Conservation (phyloP, 2,797 vertebrate species). For the Emys orbicularis region DNA sequence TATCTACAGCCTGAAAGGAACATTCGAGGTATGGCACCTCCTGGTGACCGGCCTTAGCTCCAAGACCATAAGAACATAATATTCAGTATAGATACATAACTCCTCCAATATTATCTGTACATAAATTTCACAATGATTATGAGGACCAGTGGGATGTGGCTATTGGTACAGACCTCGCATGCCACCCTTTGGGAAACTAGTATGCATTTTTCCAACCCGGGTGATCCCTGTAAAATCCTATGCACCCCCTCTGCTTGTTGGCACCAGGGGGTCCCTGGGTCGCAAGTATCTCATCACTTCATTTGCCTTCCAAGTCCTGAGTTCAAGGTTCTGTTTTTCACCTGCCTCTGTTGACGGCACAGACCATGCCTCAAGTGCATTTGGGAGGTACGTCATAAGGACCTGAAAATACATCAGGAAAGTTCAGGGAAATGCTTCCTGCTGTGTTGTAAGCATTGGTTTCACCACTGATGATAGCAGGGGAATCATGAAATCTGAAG, state of each 20-base stretch:
- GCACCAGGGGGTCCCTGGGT: neutral
- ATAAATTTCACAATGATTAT: neutral
- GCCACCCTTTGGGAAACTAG: neutral
- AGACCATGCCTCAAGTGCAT: constrained; percentile 16
- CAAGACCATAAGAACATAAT: neutral
- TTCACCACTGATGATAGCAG: neutral
- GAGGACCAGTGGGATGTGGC: neutral
- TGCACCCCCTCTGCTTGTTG: neutral
- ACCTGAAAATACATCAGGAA: constrained; percentile 31
- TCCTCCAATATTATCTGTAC: neutral
- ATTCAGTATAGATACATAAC: neutral
- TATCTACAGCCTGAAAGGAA: neutral
- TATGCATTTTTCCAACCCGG: neutral
- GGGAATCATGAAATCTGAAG: neutral
- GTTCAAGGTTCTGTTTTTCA: constrained; percentile 3
- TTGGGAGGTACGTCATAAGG: neutral
- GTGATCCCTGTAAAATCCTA: neutral
- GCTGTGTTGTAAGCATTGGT: constrained; percentile 23
- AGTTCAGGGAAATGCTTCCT: constrained; percentile 45
- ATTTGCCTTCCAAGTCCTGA: neutral
- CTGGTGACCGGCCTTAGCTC: neutral
- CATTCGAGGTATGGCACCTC: neutral
- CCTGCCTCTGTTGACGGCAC: constrained; percentile 26
- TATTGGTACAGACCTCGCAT: neutral
- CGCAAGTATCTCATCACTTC: neutral